Evolutionary conservation across 2,888 invertebrate genomes (phyloP).

Genomic region (Luperina nickerlii): DNA sequence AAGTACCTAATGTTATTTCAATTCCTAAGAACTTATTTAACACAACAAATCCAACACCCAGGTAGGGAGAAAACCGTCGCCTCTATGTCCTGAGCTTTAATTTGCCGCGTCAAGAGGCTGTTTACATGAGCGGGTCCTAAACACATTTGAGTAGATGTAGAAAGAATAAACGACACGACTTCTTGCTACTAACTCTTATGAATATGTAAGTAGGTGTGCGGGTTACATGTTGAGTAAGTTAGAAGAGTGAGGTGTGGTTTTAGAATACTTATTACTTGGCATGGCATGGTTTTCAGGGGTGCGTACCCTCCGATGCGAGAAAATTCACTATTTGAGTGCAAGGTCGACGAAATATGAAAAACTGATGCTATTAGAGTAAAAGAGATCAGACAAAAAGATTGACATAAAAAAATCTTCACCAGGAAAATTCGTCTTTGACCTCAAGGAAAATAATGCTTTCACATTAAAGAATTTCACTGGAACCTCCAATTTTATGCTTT

Average conservation of each 20-base stretch:
- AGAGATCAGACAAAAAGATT: neutral
- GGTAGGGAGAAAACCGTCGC: conserved; percentile 8
- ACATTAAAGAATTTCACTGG: conserved; percentile 8
- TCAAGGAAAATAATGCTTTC: conserved; percentile 4
- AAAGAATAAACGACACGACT: conserved; percentile 62
- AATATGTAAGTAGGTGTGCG: conserved; percentile 61
- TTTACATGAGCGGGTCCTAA: conserved; percentile 58
- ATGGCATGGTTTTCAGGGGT: conserved; percentile 5
- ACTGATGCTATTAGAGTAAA: neutral
- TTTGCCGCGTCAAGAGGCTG: conserved; percentile 63
- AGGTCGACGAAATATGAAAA: neutral
- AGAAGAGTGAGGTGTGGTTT: conserved; percentile 36
- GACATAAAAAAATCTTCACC: neutral
- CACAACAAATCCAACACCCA: conserved; percentile 14
- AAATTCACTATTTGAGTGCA: conserved; percentile 12
- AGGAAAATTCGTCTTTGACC: neutral
- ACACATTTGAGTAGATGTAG: conserved; percentile 56
- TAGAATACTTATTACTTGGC: conserved; percentile 44
- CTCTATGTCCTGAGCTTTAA: conserved; percentile 58
- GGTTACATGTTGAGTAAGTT: conserved; percentile 47
- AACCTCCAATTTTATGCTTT: conserved; percentile 8
- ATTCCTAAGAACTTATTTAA: neutral
- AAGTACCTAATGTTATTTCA: conserved; percentile 15
- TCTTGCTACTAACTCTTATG: conserved; percentile 61
- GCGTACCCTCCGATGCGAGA: neutral